Evolutionary conservation across 2,797 vertebrate genomes (phyloP), one percentile per base, ranked within the genome.

Genomic region (Philypnodon macrostomus): DNA sequence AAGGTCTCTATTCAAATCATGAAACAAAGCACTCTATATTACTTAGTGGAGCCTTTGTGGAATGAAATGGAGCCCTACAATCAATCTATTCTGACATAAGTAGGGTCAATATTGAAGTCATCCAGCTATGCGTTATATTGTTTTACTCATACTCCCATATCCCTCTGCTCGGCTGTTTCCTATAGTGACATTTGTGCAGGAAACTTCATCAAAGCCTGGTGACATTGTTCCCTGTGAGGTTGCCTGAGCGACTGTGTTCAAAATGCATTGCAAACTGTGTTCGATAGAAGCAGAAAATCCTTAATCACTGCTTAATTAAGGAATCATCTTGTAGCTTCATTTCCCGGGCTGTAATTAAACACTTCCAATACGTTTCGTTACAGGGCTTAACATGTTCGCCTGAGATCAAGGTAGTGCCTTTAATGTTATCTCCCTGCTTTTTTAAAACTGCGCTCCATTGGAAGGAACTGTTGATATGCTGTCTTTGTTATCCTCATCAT

Each of bases 301-400:
- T 90, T 92, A 92, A 92, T 92, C 90, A 87, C 88, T 85, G 77
- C 89, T 90, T 91, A 92, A 92, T 92, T 92, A 92, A 91, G 89
- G 87, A 91, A 91, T 91, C 89, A 91, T 92, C 89, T 90, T 91
- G 89, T 92, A 91, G 90, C 89, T 90, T 90, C 87, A 85, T 90
- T 92, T 92, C 90, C 88, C 83, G 75, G 82, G 88, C 88, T 81
- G 86, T 91, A 92, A 92, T 92, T 92, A 92, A 90, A 90, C 88
- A 90, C 83, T 90, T 88, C 87, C 88, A 89, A 89, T 88, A 87
- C 73, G 84, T 90, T 91, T 90, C 78, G 89, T 92, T 91, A 89
- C 90, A 91, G 90, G 86, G 90, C 90, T 92, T 91, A 92, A 85
- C 89, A 90, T 90, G 90, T 91, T 90, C 87, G 87, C 87, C 83